A percentile compares a stretch with the other conserved stretches of the same genome.
Conservation (phyloP, 2,888 invertebrate species). For the Patella depressa region DNA sequence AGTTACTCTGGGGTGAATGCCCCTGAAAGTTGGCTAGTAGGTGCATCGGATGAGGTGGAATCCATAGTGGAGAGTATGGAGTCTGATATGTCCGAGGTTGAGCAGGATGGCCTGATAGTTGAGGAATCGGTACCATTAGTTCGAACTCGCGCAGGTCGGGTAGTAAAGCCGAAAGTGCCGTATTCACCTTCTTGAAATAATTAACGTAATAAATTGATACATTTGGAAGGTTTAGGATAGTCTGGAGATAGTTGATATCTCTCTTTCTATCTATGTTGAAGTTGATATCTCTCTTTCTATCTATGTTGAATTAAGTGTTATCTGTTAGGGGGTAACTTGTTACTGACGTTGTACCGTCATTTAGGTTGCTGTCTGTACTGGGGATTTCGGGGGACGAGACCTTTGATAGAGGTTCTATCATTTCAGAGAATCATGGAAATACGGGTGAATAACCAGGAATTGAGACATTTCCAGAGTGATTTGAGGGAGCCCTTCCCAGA, state of each 20-base stretch:
- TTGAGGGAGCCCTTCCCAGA: not conserved
- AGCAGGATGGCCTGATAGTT: not conserved
- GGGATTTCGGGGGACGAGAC: not conserved
- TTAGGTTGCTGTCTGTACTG: not conserved
- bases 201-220: not conserved
- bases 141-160: not conserved
- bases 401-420: too few relatives aligned
- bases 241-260: too few relatives aligned
- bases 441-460: not conserved
- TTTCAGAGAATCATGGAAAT: not conserved
- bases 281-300: too few relatives aligned
- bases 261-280: too few relatives aligned
- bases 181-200: not conserved
- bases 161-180: not conserved
- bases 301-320: too few relatives aligned
- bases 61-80: not conserved
- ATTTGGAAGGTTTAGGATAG: not conserved
- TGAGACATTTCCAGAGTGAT: not conserved
- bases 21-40: not conserved
- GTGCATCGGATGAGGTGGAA: not conserved
- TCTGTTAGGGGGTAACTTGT: too few relatives aligned
- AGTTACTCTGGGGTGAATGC: not conserved
- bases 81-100: not conserved
- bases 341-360: too few relatives aligned
- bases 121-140: not conserved